Conservation (phyloP, 2,888 invertebrate species). For the Caradrina kadenii region DNA sequence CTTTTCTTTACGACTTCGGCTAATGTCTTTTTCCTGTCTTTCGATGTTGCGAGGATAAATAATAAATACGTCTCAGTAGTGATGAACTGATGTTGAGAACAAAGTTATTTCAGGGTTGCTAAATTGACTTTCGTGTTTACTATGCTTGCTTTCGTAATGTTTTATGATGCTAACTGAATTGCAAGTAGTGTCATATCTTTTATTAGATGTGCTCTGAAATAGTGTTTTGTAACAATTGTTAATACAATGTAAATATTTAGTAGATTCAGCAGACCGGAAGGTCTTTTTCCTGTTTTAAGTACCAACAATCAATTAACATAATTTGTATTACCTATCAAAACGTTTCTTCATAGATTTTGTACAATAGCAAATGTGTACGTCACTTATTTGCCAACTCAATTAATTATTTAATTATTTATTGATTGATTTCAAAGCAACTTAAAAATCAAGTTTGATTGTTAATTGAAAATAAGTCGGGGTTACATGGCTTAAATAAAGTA, state of each 20-base stretch:
- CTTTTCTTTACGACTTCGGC: conserved; percentile 32
- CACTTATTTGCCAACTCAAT: no score
- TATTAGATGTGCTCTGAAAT: conserved; percentile 27
- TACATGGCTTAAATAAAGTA: no score
- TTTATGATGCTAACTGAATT: conserved; percentile 36
- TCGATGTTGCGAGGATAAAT: conserved; percentile 21
- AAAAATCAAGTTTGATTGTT: no score
- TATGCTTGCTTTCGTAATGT: conserved; percentile 44
- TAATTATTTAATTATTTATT: no score
- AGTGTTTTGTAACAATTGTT: conserved; percentile 8
- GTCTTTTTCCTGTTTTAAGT: background rate
- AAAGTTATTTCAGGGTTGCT: conserved; percentile 39
- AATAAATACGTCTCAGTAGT: conserved; percentile 36
- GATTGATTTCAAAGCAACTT: no score
- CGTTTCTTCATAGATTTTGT: no score
- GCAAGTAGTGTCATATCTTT: conserved; percentile 40
- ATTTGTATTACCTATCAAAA: no score
- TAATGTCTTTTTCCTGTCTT: conserved; percentile 56
- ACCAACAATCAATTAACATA: no score
- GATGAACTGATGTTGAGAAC: conserved; percentile 48
- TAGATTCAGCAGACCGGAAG: background rate
- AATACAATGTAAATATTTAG: background rate
- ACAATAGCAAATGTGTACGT: no score
- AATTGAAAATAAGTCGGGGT: no score
- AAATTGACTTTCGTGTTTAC: conserved; percentile 47